These are phyloP conservation scores for Anarhynchus alexandrinus DNA, from an alignment of 2,113 vertebrate species.

Conservation along the genomic window DNA sequence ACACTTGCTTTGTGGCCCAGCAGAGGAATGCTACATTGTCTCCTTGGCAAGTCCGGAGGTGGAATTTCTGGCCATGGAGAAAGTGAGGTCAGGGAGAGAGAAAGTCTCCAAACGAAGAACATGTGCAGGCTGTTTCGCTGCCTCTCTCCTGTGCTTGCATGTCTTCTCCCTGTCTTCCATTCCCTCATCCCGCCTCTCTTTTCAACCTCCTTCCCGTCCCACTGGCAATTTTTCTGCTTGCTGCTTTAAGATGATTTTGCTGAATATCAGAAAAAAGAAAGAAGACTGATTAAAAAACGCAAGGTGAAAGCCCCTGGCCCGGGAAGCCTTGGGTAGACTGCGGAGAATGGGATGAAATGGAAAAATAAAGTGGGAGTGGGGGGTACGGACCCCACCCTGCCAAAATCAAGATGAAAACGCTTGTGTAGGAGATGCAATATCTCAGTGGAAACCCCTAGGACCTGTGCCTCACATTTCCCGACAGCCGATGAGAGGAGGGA, in stretches of 20 bases:
- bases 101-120: conserved; percentile 3
- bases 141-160: background rate
- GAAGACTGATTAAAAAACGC: background rate
- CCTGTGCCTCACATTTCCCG: background rate
- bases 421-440: background rate
- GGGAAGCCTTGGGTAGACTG: background rate
- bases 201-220: background rate
- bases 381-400: background rate
- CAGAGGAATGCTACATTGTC: conserved; percentile 16
- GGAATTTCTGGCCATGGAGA: conserved; percentile 48
- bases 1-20: conserved; percentile 36
- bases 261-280: background rate
- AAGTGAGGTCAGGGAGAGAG: conserved; percentile 44
- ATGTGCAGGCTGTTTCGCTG: background rate
- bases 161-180: background rate
- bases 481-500: background rate
- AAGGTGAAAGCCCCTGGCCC: background rate
- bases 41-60: background rate
- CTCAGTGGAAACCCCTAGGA: background rate
- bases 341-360: background rate
- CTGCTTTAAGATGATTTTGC: background rate
- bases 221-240: background rate
- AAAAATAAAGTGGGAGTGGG: background rate
- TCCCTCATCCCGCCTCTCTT: background rate
- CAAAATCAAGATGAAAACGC: background rate